Percentiles rank a stretch among this genome's conserved stretches.
Conservation (phyloP, 2,797 vertebrate species). For the Falco berigora region DNA sequence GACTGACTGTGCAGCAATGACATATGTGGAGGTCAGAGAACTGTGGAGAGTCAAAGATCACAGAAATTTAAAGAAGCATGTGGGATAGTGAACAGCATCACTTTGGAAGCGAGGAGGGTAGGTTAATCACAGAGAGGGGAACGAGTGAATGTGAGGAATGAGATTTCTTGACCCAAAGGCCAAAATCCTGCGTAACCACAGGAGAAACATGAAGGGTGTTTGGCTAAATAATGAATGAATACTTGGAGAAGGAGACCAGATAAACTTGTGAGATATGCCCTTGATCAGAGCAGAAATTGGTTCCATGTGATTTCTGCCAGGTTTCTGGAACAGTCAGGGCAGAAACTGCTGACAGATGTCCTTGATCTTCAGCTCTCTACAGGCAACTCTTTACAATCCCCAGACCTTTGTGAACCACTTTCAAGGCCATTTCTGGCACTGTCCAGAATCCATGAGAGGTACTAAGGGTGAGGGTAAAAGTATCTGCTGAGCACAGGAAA, state of each 20-base stretch:
- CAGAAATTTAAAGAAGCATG: not conserved
- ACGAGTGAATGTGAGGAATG: not conserved
- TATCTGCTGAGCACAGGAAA: not conserved
- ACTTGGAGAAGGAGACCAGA: not conserved
- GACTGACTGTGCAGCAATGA: not conserved
- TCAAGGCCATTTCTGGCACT: not conserved
- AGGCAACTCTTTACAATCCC: not conserved
- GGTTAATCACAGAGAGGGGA: not conserved
- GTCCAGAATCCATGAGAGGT: not conserved
- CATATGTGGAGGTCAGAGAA: not conserved
- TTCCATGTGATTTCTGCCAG: not conserved
- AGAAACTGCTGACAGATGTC: not conserved
- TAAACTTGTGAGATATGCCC: not conserved
- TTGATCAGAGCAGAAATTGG: not conserved
- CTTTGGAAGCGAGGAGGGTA: not conserved
- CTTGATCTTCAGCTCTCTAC: not conserved
- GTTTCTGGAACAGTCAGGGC: not conserved
- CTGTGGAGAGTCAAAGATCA: not conserved
- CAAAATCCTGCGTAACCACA: not conserved
- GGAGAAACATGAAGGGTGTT: not conserved
- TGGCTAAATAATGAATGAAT: not conserved
- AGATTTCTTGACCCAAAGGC: not conserved
- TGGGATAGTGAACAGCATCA: not conserved
- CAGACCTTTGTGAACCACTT: not conserved
- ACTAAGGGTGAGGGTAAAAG: not conserved